Conservation (phyloP, 2,888 invertebrate genomes). For the Pyrocoelia pectoralis region DNA sequence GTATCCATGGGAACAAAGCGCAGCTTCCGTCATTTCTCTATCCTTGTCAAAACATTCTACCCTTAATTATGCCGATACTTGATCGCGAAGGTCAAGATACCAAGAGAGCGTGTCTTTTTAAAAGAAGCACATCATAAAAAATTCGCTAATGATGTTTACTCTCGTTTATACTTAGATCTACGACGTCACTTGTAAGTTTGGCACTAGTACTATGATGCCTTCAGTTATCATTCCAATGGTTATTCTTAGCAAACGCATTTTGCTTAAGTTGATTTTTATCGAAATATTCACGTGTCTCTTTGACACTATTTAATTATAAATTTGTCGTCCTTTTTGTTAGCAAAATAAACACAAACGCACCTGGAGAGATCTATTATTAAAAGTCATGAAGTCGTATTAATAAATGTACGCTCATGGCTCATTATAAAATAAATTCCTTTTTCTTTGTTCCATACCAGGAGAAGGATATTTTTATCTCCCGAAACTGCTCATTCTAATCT, state of each 20-base stretch:
- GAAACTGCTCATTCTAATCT: no score
- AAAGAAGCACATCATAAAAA: conserved; percentile 17
- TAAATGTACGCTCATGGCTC: no score
- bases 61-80: conserved; percentile 28
- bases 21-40: conserved; percentile 34
- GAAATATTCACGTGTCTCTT: neutral
- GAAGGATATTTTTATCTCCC: no score
- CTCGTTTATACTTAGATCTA: conserved; percentile 17
- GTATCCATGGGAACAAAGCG: conserved; percentile 41
- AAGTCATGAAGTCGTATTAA: no score
- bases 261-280: neutral
- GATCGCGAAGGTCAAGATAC: conserved; percentile 24
- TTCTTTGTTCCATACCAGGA: no score
- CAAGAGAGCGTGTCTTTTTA: conserved; percentile 15
- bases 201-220: conserved; percentile 17
- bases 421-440: no score
- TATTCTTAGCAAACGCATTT: conserved; percentile 2
- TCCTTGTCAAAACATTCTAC: conserved; percentile 27
- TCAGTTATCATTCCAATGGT: conserved; percentile 9
- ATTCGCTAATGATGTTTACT: conserved; percentile 20
- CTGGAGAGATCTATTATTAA: no score
- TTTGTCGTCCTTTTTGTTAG: neutral
- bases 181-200: conserved; percentile 11
- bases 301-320: neutral
- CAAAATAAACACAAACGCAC: no score